These are phyloP conservation scores for Amphiprion percula DNA, from an alignment of 2,113 vertebrate genomes.

Conservation along the genomic window DNA sequence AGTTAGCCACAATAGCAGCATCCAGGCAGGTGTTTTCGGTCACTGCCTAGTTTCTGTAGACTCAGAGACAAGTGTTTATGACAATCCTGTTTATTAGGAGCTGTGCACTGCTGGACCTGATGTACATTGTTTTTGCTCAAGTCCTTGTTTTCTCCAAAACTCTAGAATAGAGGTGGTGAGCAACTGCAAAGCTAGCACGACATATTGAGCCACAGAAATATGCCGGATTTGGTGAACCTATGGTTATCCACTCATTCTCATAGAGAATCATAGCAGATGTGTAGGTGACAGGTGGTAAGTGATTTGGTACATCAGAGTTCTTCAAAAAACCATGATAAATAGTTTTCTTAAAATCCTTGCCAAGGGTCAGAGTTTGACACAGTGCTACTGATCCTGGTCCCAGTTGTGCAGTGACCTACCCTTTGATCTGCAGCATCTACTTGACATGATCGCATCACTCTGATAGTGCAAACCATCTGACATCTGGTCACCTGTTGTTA, in stretches of 20 bases:
- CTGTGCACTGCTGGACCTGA: too few species aligned
- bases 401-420: conserved; percentile 13
- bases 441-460: conserved; percentile 29
- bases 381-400: conserved; percentile 23
- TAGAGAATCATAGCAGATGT: background rate
- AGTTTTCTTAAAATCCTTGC: conserved; percentile 6
- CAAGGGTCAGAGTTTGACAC: background rate
- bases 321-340: conserved; percentile 16
- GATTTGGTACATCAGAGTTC: conserved; percentile 6
- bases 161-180: too few species aligned
- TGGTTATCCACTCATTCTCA: background rate
- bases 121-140: too few species aligned
- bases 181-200: too few species aligned
- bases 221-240: too few species aligned
- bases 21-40: too few species aligned
- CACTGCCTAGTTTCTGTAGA: too few species aligned
- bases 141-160: too few species aligned
- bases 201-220: too few species aligned
- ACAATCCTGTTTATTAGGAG: too few species aligned
- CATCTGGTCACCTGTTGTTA: conserved; percentile 9
- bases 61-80: too few species aligned
- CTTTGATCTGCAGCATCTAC: conserved; percentile 44
- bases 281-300: background rate
- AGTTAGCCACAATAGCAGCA: too few species aligned
- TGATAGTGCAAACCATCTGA: conserved; percentile 20